These are phyloP conservation scores for Dynastes hyllus DNA, from an alignment of 2,888 invertebrate species.

Conservation along the genomic window DNA sequence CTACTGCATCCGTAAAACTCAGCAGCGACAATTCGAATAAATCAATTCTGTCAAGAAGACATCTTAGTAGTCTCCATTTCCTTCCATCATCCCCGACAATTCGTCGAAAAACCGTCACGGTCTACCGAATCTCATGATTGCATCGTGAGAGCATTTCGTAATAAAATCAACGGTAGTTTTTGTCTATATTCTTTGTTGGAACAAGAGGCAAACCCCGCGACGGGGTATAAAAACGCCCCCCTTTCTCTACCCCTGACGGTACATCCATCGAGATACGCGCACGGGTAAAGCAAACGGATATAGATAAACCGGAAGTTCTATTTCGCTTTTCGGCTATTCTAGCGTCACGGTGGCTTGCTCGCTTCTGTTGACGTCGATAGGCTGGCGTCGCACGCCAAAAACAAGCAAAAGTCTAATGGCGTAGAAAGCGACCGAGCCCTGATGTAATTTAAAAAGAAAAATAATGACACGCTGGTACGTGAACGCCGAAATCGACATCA, in stretches of 20 bases:
- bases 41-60: neutral
- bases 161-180: slow-evolving; percentile 46
- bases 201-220: slow-evolving; percentile 14
- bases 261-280: slow-evolving; percentile 1
- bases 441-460: slow-evolving; percentile 54
- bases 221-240: neutral
- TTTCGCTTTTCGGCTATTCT: slow-evolving; percentile 61
- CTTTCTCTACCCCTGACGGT: neutral
- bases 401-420: slow-evolving; percentile 64
- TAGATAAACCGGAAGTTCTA: slow-evolving; percentile 61
- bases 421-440: slow-evolving; percentile 60
- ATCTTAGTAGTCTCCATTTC: slow-evolving; percentile 4
- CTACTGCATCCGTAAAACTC: too few relatives aligned
- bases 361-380: slow-evolving; percentile 61
- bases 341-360: slow-evolving; percentile 62
- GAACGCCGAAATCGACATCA: slow-evolving; percentile 33
- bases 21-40: too few relatives aligned
- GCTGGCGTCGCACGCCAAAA: slow-evolving; percentile 63
- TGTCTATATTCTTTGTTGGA: neutral
- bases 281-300: slow-evolving; percentile 53
- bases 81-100: slow-evolving; percentile 14
- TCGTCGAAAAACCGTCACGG: slow-evolving; percentile 30
- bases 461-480: slow-evolving; percentile 41
- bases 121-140: slow-evolving; percentile 34
- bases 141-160: slow-evolving; percentile 43